Percentiles rank a stretch among this genome's conserved stretches.
Conservation (phyloP, 2,113 vertebrate genomes). For the Sapayoa aenigma region DNA sequence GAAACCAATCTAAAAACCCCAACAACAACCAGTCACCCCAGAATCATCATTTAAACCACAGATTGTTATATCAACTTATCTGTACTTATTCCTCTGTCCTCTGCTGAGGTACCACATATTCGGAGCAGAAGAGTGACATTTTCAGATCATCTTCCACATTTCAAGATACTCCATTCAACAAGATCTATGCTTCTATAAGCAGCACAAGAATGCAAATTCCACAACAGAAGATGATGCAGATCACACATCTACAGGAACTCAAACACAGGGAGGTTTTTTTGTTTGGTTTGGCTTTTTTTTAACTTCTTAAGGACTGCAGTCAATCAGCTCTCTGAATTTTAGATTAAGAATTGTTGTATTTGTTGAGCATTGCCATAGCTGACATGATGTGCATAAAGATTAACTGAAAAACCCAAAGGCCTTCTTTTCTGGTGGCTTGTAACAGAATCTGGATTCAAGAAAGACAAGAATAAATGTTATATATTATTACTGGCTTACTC, state of each 20-base stretch:
- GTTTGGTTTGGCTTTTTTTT: background rate
- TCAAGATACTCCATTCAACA: background rate
- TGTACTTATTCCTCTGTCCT: background rate
- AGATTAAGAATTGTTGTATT: background rate
- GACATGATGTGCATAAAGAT: background rate
- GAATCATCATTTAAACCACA: background rate
- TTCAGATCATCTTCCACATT: background rate
- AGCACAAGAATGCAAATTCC: background rate
- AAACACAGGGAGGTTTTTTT: background rate
- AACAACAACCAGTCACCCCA: fast-evolving
- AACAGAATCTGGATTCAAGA: background rate
- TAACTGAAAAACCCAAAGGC: background rate
- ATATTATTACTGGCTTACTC: background rate
- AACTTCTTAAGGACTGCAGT: background rate
- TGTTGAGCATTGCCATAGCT: background rate
- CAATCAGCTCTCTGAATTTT: background rate
- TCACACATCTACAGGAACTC: background rate
- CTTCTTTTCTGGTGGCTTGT: background rate
- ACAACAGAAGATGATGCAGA: background rate
- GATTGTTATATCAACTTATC: background rate
- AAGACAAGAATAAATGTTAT: background rate
- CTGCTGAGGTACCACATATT: background rate
- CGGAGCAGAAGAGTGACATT: background rate
- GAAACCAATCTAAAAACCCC: background rate
- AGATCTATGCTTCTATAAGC: background rate